Percentiles rank a stretch among this genome's conserved stretches.
These are phyloP conservation scores for Macquaria ambigua DNA, from an alignment of 2,113 vertebrate genomes.

Conservation along the genomic window DNA sequence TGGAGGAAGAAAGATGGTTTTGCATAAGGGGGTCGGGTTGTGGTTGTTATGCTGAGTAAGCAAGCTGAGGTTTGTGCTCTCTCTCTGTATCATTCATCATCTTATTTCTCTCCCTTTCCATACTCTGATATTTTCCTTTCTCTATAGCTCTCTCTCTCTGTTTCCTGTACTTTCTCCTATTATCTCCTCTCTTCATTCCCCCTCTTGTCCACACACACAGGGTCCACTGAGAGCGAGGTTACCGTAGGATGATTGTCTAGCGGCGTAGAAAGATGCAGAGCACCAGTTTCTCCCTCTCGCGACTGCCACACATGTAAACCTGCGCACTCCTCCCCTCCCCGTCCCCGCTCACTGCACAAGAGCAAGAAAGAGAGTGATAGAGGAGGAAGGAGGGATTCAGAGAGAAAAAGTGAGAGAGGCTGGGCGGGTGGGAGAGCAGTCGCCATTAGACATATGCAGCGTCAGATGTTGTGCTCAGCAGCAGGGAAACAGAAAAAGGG, in stretches of 20 bases:
- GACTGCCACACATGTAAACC: conserved; percentile 56
- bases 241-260: background rate
- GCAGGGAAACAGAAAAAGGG: conserved; percentile 28
- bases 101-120: background rate
- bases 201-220: conserved; percentile 1
- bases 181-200: background rate
- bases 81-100: background rate
- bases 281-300: conserved; percentile 19
- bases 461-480: conserved; percentile 60
- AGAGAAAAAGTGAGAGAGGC: conserved; percentile 58
- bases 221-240: background rate
- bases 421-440: conserved; percentile 78
- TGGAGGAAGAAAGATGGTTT: conserved; percentile 31
- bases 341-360: conserved; percentile 59
- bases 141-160: background rate
- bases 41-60: conserved; percentile 51
- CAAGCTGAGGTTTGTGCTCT: conserved; percentile 11
- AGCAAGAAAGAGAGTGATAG: conserved; percentile 64
- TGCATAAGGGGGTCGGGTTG: background rate
- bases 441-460: conserved; percentile 80
- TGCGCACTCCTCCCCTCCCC: conserved; percentile 62
- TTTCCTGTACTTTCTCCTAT: background rate
- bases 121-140: background rate
- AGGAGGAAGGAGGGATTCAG: conserved; percentile 71
- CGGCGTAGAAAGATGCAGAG: conserved; percentile 41